phyloP scores from a whole-genome alignment of 2,888 invertebrate species.

The Plebejus melissa region DNA sequence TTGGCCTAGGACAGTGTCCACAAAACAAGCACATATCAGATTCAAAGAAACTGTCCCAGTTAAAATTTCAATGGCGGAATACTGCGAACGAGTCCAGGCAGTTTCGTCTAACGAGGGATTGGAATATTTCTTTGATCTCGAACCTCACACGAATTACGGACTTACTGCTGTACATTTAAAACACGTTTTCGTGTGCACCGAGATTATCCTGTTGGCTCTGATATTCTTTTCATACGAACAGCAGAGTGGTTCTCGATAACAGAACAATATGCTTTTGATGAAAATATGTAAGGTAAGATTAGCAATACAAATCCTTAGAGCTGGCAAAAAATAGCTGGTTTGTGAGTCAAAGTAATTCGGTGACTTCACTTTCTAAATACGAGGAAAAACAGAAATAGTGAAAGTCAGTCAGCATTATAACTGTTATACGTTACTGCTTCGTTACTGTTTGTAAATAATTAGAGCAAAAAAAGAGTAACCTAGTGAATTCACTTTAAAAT shows the following conservation, averaged over 20 bases:
- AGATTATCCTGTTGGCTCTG: conserved; percentile 18
- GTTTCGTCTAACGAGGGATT: conserved; percentile 71
- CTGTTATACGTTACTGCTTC: neutral
- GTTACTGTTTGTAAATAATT: neutral
- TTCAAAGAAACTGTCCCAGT: conserved; percentile 68
- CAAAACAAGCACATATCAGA: conserved; percentile 49
- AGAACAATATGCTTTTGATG: neutral
- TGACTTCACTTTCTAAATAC: conserved; percentile 17
- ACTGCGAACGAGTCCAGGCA: conserved; percentile 60
- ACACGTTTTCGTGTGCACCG: neutral
- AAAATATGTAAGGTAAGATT: neutral
- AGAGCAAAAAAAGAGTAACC: neutral
- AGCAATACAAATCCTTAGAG: neutral
- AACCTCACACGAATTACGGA: conserved; percentile 40
- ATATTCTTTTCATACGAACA: neutral
- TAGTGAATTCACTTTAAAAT: too few relatives aligned
- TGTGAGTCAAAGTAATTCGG: neutral
- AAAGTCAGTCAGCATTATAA: neutral
- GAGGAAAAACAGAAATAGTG: conserved; percentile 12
- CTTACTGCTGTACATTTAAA: conserved; percentile 32
- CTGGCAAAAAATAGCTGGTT: neutral
- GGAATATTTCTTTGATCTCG: conserved; percentile 67
- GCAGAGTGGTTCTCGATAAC: conserved; percentile 2
- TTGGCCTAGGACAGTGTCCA: conserved; percentile 55
- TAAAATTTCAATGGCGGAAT: conserved; percentile 74